Evolutionary conservation across 2,113 vertebrate genomes (phyloP).

Genomic region (Seriola quinqueradiata): DNA sequence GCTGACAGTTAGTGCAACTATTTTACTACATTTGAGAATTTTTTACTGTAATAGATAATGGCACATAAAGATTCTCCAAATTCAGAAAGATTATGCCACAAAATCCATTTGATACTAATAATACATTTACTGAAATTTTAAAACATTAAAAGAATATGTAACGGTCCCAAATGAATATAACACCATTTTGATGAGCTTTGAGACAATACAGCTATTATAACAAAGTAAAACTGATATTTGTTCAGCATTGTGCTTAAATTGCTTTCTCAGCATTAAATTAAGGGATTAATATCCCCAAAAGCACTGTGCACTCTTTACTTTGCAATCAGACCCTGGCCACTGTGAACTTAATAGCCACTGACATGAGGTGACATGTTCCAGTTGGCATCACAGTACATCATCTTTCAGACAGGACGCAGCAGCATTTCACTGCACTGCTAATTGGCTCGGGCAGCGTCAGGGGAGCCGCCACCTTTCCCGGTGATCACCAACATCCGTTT

Average conservation of each 20-base stretch:
- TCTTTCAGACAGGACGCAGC: slow-evolving; percentile 52
- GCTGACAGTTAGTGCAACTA: not conserved
- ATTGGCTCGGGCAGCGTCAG: slow-evolving; percentile 69
- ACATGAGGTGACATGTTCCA: slow-evolving; percentile 58
- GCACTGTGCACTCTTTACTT: not conserved
- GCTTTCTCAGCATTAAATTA: slow-evolving; percentile 1
- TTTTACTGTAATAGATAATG: not conserved
- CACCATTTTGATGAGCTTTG: not conserved
- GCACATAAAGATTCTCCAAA: too few species aligned
- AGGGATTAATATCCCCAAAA: slow-evolving; percentile 5
- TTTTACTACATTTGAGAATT: slow-evolving; percentile 1
- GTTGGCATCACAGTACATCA: slow-evolving; percentile 55
- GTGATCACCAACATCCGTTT: slow-evolving; percentile 76
- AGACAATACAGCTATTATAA: not conserved
- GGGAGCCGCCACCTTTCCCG: slow-evolving; percentile 68
- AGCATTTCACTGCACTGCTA: slow-evolving; percentile 55
- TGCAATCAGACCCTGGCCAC: not conserved
- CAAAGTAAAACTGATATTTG: not conserved
- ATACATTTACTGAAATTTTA: not conserved
- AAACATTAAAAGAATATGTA: not conserved
- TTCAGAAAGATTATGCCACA: too few species aligned
- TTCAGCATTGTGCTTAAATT: not conserved
- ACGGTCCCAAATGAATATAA: not conserved
- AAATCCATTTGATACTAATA: too few species aligned
- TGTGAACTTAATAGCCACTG: slow-evolving; percentile 37